Conservation (phyloP, 2,797 vertebrate genomes). For the Amphiprion clarkii region DNA sequence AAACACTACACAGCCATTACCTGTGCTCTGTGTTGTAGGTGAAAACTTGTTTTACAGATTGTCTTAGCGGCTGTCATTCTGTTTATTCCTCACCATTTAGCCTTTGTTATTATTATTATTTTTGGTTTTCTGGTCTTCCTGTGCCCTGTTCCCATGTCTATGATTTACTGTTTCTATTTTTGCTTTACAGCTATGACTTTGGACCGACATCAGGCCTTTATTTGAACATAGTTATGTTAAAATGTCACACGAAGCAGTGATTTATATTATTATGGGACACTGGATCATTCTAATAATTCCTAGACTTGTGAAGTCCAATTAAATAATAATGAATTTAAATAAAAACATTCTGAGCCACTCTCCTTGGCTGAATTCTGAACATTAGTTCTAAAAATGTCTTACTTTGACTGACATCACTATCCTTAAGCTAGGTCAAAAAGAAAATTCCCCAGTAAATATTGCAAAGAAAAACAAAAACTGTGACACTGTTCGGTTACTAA, state of each 20-base stretch:
- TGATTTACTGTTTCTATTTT: slow-evolving; percentile 7
- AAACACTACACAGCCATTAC: slow-evolving; percentile 70
- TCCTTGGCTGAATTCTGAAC: background rate
- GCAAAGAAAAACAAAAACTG: background rate
- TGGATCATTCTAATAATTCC: background rate
- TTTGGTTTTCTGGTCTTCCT: background rate
- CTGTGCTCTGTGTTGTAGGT: slow-evolving; percentile 27
- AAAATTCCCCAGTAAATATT: no score
- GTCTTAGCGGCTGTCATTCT: slow-evolving; percentile 38
- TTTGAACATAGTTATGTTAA: slow-evolving; percentile 15
- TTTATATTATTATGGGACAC: slow-evolving; percentile 4
- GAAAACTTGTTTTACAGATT: slow-evolving; percentile 32
- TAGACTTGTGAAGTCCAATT: background rate
- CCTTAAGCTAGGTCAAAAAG: no score
- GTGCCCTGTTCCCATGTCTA: background rate
- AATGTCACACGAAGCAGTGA: background rate
- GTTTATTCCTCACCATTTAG: slow-evolving; percentile 48
- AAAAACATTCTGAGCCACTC: no score
- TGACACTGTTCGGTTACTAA: background rate
- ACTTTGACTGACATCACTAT: no score
- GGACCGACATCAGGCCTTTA: background rate
- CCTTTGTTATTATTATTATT: background rate
- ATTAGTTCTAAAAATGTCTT: no score
- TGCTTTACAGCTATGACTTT: background rate
- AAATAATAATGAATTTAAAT: background rate